A percentile compares a stretch with the other conserved stretches of the same genome.
Evolutionary conservation across 2,797 vertebrate species (phyloP).

Genomic region (Sebastes dallii): DNA sequence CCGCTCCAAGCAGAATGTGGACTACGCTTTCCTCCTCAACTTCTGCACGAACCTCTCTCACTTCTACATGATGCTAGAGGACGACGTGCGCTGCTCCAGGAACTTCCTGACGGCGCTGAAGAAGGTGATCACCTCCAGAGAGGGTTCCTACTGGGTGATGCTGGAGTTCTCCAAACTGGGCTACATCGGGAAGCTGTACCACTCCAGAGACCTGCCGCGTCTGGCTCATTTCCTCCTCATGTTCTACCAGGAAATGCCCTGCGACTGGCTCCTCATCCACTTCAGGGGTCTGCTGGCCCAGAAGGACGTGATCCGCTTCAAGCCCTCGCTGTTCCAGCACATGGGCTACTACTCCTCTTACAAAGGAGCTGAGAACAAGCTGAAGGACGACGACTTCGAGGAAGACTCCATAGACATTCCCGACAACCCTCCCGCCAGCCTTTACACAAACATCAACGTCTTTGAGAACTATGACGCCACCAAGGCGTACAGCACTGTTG

Average conservation of each 20-base stretch:
- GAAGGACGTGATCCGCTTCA: conserved; percentile 97
- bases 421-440: conserved; percentile 94
- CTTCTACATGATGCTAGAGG: conserved; percentile 98
- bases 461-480: conserved; percentile 93
- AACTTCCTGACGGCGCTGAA: conserved; percentile 96
- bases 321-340: conserved; percentile 97
- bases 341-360: conserved; percentile 99
- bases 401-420: conserved; percentile 96
- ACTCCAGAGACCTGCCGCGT: conserved; percentile 93
- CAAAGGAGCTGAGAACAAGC: conserved; percentile 95
- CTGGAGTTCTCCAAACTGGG: conserved; percentile 98
- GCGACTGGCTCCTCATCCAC: conserved; percentile 97
- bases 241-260: conserved; percentile 99
- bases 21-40: conserved; percentile 97
- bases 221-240: conserved; percentile 96
- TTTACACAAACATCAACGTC: conserved; percentile 95
- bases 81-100: conserved; percentile 94
- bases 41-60: conserved; percentile 97
- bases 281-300: conserved; percentile 94
- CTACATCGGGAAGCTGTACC: conserved; percentile 98
- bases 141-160: conserved; percentile 98
- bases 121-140: conserved; percentile 94
- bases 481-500: conserved; percentile 90
- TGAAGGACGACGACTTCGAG: conserved; percentile 98
- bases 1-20: conserved; percentile 98